Percentiles rank a stretch among this genome's conserved stretches.
These are phyloP conservation scores for Euwallacea similis DNA, from an alignment of 1,140 invertebrate species.

Conservation along the genomic window DNA sequence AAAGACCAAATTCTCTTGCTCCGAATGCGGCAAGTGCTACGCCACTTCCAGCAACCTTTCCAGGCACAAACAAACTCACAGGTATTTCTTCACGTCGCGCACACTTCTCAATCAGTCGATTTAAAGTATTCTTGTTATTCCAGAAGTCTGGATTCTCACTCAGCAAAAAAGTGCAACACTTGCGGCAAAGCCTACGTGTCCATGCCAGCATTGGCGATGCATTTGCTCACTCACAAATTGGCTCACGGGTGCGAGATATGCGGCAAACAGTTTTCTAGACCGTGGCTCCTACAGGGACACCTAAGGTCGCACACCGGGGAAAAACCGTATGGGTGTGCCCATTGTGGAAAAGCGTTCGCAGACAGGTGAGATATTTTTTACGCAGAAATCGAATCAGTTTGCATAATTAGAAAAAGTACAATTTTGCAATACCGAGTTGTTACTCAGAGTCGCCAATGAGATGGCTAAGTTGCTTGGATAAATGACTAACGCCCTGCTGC, in stretches of 20 bases:
- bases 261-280: conserved; percentile 94
- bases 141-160: conserved; percentile 85
- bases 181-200: conserved; percentile 96
- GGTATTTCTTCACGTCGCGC: neutral
- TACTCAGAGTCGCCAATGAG: neutral
- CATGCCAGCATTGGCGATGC: conserved; percentile 98
- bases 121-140: neutral
- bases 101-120: neutral
- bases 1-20: conserved; percentile 78
- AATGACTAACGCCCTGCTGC: too few species aligned
- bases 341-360: conserved; percentile 98
- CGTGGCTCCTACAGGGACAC: conserved; percentile 97
- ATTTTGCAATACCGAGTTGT: neutral
- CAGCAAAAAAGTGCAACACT: conserved; percentile 90
- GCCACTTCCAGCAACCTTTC: conserved; percentile 96
- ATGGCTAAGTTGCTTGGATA: too few species aligned
- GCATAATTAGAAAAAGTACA: neutral
- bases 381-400: neutral
- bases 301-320: conserved; percentile 96
- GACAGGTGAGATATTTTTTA: conserved; percentile 63
- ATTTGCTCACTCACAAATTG: conserved; percentile 88
- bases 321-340: conserved; percentile 97
- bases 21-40: conserved; percentile 94
- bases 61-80: conserved; percentile 95
- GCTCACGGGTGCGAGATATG: conserved; percentile 92